Percentiles rank a stretch among this genome's conserved stretches.
phyloP scores from a whole-genome alignment of 2,888 invertebrate genomes.

The Scaptomyza caliginosa region DNA sequence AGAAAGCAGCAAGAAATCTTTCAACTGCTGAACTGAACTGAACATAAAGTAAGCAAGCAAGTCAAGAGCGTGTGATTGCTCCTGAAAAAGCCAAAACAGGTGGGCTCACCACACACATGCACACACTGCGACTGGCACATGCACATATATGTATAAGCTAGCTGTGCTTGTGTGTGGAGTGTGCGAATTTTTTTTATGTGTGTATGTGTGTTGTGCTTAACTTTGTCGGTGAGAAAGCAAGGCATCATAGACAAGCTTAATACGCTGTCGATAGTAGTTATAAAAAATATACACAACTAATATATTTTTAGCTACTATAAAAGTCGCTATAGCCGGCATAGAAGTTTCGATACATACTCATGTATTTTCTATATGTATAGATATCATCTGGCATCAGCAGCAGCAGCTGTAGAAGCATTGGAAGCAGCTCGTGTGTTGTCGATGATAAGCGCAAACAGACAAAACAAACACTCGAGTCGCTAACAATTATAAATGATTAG shows the following conservation, averaged over 20 bases:
- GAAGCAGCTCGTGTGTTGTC: slow-evolving; percentile 53
- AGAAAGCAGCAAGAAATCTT: slow-evolving; percentile 68
- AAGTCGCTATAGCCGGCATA: slow-evolving; percentile 6
- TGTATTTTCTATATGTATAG: slow-evolving; percentile 44
- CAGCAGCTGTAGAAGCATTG: not conserved
- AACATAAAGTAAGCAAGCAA: slow-evolving; percentile 23
- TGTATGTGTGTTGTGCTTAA: slow-evolving; percentile 24
- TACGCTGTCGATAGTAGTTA: slow-evolving; percentile 34
- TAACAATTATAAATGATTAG: slow-evolving; percentile 78
- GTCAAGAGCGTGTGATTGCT: slow-evolving; percentile 67
- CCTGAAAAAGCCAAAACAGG: slow-evolving; percentile 72
- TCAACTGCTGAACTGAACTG: slow-evolving; percentile 50
- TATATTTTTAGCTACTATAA: not conserved
- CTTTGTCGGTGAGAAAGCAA: slow-evolving; percentile 21
- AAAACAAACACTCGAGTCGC: slow-evolving; percentile 73
- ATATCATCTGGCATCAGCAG: slow-evolving; percentile 43
- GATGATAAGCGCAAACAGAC: slow-evolving; percentile 77
- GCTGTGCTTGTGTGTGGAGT: slow-evolving; percentile 17
- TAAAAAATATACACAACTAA: not conserved
- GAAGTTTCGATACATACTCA: slow-evolving; percentile 7
- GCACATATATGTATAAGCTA: slow-evolving; percentile 38
- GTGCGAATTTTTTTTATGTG: slow-evolving; percentile 26
- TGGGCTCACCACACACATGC: slow-evolving; percentile 40
- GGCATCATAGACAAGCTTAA: slow-evolving; percentile 10
- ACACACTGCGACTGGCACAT: slow-evolving; percentile 14